phyloP scores from a whole-genome alignment of 2,888 invertebrate species.

The Troides helena region DNA sequence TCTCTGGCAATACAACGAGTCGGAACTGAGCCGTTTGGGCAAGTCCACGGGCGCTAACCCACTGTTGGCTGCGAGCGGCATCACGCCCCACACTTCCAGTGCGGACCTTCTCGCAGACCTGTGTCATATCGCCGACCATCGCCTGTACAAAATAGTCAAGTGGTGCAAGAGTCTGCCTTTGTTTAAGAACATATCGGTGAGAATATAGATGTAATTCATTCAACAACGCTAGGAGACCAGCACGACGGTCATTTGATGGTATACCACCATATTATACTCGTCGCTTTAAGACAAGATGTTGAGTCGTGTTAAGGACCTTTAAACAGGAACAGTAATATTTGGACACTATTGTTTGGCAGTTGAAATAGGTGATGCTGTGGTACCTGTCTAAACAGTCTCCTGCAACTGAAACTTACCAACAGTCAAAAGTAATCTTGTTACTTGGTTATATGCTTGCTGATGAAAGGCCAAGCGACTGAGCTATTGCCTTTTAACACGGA shows the following conservation, averaged over 20 bases:
- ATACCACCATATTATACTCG: no score
- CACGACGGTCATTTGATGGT: not conserved
- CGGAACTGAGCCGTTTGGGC: slow-evolving; percentile 85
- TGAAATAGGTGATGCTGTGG: no score
- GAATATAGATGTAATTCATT: slow-evolving; percentile 43
- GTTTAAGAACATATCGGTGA: slow-evolving; percentile 96
- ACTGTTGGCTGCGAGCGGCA: slow-evolving; percentile 70
- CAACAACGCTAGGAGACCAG: no score
- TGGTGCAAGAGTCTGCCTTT: slow-evolving; percentile 99
- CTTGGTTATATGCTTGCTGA: no score
- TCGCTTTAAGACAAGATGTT: no score
- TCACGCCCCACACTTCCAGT: slow-evolving; percentile 83
- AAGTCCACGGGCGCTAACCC: slow-evolving; percentile 69
- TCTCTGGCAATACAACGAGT: slow-evolving; percentile 95
- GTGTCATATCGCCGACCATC: slow-evolving; percentile 96
- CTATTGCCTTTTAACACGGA: not conserved
- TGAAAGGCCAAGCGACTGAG: no score
- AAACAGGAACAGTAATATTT: no score
- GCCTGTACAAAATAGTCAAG: slow-evolving; percentile 97
- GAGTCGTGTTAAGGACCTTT: no score
- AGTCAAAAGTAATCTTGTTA: no score
- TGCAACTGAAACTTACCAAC: no score
- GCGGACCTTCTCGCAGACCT: slow-evolving; percentile 93
- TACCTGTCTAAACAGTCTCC: no score
- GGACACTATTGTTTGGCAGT: no score